phyloP scores from a whole-genome alignment of 2,797 vertebrate species.

The Tapera naevia region DNA sequence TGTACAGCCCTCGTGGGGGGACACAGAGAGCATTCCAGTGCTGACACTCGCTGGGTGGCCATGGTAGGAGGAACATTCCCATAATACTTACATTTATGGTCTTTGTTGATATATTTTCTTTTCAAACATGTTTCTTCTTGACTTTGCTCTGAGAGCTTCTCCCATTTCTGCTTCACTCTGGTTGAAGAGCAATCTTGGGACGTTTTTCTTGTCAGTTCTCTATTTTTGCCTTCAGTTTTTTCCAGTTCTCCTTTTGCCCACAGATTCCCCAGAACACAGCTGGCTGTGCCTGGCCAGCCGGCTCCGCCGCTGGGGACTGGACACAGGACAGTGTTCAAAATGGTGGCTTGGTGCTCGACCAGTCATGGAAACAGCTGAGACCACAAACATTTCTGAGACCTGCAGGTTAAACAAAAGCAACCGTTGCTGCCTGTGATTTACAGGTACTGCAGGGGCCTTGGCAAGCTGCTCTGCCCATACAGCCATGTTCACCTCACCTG shows the following conservation, averaged over 20 bases:
- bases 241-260: background rate
- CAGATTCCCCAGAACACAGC: background rate
- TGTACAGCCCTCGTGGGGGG: background rate
- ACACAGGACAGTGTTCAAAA: background rate
- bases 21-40: fast-evolving
- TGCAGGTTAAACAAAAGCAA: background rate
- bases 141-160: background rate
- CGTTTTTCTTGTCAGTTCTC: background rate
- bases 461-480: background rate
- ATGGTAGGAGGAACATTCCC: background rate
- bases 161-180: background rate
- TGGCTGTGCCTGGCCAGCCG: background rate
- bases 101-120: background rate
- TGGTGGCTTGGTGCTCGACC: background rate
- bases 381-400: background rate
- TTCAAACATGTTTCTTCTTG: background rate
- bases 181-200: background rate
- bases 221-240: background rate
- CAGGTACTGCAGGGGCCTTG: background rate
- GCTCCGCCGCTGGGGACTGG: background rate
- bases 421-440: background rate
- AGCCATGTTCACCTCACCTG: background rate
- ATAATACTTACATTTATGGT: background rate
- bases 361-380: conserved; percentile 3
- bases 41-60: background rate